Evolutionary conservation across 2,888 invertebrate genomes (phyloP).

Genomic region (Platerodrilus igneus): DNA sequence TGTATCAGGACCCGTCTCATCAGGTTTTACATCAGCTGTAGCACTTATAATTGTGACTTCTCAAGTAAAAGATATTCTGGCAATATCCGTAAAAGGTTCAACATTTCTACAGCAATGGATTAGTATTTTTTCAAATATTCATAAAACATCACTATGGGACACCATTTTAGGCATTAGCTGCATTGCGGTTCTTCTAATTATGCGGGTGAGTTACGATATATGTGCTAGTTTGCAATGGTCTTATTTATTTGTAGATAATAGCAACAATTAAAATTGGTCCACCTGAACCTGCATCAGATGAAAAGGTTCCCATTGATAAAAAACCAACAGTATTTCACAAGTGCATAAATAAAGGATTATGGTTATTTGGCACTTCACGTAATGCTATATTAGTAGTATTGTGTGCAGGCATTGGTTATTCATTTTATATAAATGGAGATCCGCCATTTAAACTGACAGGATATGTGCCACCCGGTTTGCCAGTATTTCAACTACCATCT

Average conservation of each 20-base stretch:
- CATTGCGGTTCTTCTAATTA: slow-evolving; percentile 68
- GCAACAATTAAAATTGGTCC: slow-evolving; percentile 62
- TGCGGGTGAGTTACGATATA: slow-evolving; percentile 59
- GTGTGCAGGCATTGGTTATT: slow-evolving; percentile 66
- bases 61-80: slow-evolving; percentile 80
- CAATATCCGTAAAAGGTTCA: slow-evolving; percentile 64
- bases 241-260: slow-evolving; percentile 53
- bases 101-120: slow-evolving; percentile 77
- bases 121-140: slow-evolving; percentile 64
- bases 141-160: slow-evolving; percentile 65
- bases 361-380: slow-evolving; percentile 74
- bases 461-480: slow-evolving; percentile 71
- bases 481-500: slow-evolving; percentile 60
- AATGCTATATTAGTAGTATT: slow-evolving; percentile 80
- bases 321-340: slow-evolving; percentile 29
- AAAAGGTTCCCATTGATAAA: slow-evolving; percentile 30
- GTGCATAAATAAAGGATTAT: slow-evolving; percentile 61
- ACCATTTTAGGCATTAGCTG: slow-evolving; percentile 70
- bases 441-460: slow-evolving; percentile 69
- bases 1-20: slow-evolving; percentile 84
- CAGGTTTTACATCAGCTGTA: slow-evolving; percentile 86
- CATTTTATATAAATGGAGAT: slow-evolving; percentile 52
- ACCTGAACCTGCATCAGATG: slow-evolving; percentile 38
- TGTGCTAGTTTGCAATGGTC: too few species aligned
- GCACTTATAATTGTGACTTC: slow-evolving; percentile 84